Base-by-base conservation (phyloP, 1,140 invertebrate species). In the Nymphalis io region DNA sequence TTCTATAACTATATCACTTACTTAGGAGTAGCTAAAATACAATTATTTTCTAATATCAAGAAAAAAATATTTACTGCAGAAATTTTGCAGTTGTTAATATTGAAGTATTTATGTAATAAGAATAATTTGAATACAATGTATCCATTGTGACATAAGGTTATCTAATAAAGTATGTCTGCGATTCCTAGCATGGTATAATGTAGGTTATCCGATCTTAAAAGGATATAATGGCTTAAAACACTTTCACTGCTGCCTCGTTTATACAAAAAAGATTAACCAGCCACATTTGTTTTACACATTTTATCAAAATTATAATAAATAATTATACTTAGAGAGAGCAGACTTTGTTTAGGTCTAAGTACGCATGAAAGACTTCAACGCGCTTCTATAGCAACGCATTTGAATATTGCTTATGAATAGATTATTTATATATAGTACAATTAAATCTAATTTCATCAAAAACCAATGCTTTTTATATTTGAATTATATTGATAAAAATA, bases 361-460 rank as follows among this genome's bases (percentile, higher is more conserved):
- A 20, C 51, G 39, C 55, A 72, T 60, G 80, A 87, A 85, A 84
- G 83, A 87, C 64, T 76, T 85, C 80, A 87, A 87, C 85, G 85
- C 78, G 78, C 61, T 42, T n/a, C n/a, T n/a, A n/a, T n/a, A n/a
- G n/a, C n/a, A n/a, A n/a, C n/a, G n/a, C 33, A 44, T 61, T n/a
- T 23, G 21, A 8, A 33, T 5, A 33, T 33, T 33, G 27, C 27
- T 27, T 60, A 67, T 42, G 57, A 57, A 15, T 44, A 3, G 12
- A 10, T 44, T 15, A 2, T 44, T 44, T 0, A 44, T 13, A 44
- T 13, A 11, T 44, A 44, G 27, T 33, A 33, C 10, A 44, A 44
- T 44, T 4, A 44, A 44, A n/a, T n/a, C n/a, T n/a, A n/a, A n/a
- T n/a, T n/a, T n/a, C n/a, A n/a, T n/a, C n/a, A n/a, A n/a, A n/a